Conservation (phyloP, 2,888 invertebrate genomes). For the Ectemnius cavifrons region DNA sequence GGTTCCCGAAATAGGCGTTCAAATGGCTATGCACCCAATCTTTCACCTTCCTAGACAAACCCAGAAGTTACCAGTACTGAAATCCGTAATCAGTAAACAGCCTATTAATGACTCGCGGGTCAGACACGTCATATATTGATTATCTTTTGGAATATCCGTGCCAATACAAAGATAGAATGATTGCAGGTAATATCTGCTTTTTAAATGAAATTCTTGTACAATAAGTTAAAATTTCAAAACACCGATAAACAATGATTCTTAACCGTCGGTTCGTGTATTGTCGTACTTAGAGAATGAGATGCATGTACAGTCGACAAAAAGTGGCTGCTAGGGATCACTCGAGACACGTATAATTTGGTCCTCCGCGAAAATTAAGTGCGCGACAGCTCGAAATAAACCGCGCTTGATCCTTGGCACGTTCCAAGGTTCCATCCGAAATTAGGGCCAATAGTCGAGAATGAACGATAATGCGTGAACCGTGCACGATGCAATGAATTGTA, state of each 20-base stretch:
- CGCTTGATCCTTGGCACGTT: slow-evolving; percentile 68
- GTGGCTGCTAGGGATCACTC: slow-evolving; percentile 49
- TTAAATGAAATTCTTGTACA: no score
- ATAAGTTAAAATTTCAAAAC: no score
- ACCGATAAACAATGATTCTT: no score
- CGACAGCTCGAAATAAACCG: slow-evolving; percentile 69
- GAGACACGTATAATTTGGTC: slow-evolving; percentile 66
- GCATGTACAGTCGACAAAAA: slow-evolving; percentile 32
- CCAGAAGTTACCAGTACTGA: neutral
- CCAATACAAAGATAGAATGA: no score
- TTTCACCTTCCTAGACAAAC: slow-evolving; percentile 40
- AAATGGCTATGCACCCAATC: slow-evolving; percentile 42
- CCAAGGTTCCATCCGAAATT: slow-evolving; percentile 61
- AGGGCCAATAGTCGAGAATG: slow-evolving; percentile 60
- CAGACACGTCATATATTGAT: no score
- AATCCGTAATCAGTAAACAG: no score
- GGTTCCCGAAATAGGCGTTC: slow-evolving; percentile 47
- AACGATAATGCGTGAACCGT: slow-evolving; percentile 52
- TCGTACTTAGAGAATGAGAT: neutral
- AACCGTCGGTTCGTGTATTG: no score
- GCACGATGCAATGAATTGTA: slow-evolving; percentile 17
- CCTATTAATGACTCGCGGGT: no score
- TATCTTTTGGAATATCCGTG: no score
- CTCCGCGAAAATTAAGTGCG: slow-evolving; percentile 66
- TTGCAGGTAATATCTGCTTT: no score